Base-by-base conservation (phyloP, 1,140 invertebrate genomes). In the Lordiphosa mommai region DNA sequence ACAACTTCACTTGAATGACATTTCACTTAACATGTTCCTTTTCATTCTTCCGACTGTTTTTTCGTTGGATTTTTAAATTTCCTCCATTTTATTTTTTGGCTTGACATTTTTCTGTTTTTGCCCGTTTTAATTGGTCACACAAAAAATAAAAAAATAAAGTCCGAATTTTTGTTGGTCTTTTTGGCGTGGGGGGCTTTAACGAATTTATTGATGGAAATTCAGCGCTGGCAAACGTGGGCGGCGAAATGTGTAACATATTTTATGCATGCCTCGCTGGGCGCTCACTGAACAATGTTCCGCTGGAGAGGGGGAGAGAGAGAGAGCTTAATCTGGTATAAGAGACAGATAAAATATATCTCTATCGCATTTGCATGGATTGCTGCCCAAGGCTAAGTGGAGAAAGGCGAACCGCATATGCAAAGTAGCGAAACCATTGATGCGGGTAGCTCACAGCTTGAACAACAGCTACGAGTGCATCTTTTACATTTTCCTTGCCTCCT, bases 161-260 rank as follows among this genome's bases (percentile, higher is more conserved):
- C n/a, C n/a, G 27, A 29, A 29, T 43, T 43, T 43, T 12, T 12
- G n/a, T 9, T 43, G 9, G 10, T 23, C 16, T 41, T 16, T 23
- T 17, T 12, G 10, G 10, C 6, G 27, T 43, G 13, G 47, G 14
- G 49, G 40, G 30, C 40, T 68, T 68, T 40, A 68, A 68, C 61
- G 64, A 50, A 68, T 52, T 68, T 67, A 68, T 59, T 41, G 63
- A 59, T 47, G 53, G 46, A 48, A 58, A 43, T 29, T 43, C 40
- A 13, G 40, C 10, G 16, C 27, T 37, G 51, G 34, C 29, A 10
- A 43, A 43, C 13, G 20, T 43, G 40, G 40, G 20, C 20, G 60
- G 47, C 51, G 58, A 32, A 47, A 52, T 52, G 56, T 58, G 59
- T 57, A 74, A 57, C 64, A 73, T 74, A 73, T 69, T 70, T 74